Evolutionary conservation across 1,140 invertebrate species (phyloP).

Genomic region (Campoletis sonorensis): DNA sequence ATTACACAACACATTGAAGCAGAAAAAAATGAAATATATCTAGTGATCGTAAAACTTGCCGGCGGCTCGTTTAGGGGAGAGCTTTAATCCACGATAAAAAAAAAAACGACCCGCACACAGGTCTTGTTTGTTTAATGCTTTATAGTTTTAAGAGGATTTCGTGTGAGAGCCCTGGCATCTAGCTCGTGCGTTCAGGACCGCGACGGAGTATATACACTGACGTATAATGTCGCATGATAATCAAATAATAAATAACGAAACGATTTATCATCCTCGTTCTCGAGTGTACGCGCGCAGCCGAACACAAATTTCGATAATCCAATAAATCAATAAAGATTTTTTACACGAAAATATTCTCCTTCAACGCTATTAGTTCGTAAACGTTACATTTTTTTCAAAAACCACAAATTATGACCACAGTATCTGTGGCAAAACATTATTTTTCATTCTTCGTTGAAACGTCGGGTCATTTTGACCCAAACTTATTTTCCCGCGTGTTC

Average conservation of each 20-base stretch:
- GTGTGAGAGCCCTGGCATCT: background rate
- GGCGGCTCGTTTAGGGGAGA: slow-evolving; percentile 32
- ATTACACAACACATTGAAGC: slow-evolving; percentile 21
- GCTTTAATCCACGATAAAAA: slow-evolving; percentile 42
- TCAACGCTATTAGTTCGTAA: too few relatives aligned
- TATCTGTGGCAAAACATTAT: too few relatives aligned
- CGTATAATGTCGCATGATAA: slow-evolving; percentile 6
- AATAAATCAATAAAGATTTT: slow-evolving; percentile 21
- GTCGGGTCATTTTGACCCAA: too few relatives aligned
- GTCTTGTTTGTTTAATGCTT: slow-evolving; percentile 46
- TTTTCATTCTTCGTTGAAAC: too few relatives aligned
- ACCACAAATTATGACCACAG: background rate
- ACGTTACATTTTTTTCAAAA: background rate
- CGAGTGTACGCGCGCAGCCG: background rate
- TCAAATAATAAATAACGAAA: slow-evolving; percentile 29
- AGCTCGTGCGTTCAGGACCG: background rate
- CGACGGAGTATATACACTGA: slow-evolving; percentile 16
- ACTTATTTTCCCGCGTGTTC: too few relatives aligned
- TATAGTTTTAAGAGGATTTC: slow-evolving; percentile 51
- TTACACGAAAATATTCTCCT: background rate
- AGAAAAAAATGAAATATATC: background rate
- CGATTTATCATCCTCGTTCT: background rate
- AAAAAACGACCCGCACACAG: slow-evolving; percentile 39
- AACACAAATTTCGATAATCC: slow-evolving; percentile 53
- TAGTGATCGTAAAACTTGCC: slow-evolving; percentile 40